These are phyloP conservation scores for Orchestes rusci DNA, from an alignment of 2,888 invertebrate genomes.

Conservation along the genomic window DNA sequence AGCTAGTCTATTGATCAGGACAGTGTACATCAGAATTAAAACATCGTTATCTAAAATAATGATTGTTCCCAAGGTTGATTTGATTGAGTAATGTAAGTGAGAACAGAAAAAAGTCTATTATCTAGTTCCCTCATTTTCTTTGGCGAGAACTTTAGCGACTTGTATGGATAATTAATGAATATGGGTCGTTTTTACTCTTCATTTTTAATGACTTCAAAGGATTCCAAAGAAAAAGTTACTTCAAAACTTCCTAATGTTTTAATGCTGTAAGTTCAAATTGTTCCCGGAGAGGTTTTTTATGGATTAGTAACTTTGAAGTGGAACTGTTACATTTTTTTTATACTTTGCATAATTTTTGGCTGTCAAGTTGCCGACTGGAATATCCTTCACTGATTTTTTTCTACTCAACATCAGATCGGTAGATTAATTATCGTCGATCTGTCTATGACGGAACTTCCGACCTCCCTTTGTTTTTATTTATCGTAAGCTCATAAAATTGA, in stretches of 20 bases:
- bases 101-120: constrained; percentile 19
- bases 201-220: constrained; percentile 23
- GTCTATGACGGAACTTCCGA: too few species aligned
- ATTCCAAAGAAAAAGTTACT: constrained; percentile 24
- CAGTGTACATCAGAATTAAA: too few species aligned
- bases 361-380: too few species aligned
- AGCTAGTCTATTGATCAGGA: too few species aligned
- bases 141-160: constrained; percentile 22
- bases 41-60: too few species aligned
- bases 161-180: constrained; percentile 26
- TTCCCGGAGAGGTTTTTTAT: constrained; percentile 22
- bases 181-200: constrained; percentile 23
- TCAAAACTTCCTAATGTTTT: constrained; percentile 25
- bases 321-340: constrained; percentile 22
- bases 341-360: constrained; percentile 23
- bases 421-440: too few species aligned
- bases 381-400: too few species aligned
- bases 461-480: too few species aligned
- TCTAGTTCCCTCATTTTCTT: constrained; percentile 17
- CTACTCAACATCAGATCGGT: too few species aligned
- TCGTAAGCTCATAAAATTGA: too few species aligned
- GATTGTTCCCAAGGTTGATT: too few species aligned
- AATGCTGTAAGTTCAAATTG: constrained; percentile 25
- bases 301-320: constrained; percentile 22
- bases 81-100: too few species aligned